Percentiles rank a stretch among this genome's conserved stretches.
Conservation (phyloP, 2,797 vertebrate genomes). For the Tapera naevia region DNA sequence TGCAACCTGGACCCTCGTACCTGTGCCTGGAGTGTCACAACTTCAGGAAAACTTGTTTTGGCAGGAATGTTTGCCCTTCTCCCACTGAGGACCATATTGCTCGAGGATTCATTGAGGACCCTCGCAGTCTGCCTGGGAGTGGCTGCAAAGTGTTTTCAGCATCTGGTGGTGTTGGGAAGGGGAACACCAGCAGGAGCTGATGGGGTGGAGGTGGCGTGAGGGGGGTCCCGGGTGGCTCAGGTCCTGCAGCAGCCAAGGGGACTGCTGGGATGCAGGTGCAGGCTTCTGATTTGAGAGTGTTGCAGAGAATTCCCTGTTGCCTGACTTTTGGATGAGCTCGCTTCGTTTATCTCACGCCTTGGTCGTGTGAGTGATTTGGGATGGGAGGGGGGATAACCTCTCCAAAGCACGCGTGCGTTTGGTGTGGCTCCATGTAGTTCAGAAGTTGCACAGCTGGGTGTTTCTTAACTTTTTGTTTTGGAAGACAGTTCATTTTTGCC, state of each 20-base stretch:
- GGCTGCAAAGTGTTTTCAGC: neutral
- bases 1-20: neutral
- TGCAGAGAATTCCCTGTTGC: neutral
- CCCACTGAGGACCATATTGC: neutral
- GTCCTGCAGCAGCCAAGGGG: neutral
- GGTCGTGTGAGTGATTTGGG: neutral
- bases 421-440: neutral
- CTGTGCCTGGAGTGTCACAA: neutral
- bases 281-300: neutral
- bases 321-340: neutral
- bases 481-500: neutral
- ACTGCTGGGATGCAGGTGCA: neutral
- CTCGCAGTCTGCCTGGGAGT: neutral
- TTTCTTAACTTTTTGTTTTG: neutral
- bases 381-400: neutral
- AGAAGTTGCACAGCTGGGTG: neutral
- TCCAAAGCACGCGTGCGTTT: neutral
- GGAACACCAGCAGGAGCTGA: neutral
- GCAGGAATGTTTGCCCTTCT: neutral
- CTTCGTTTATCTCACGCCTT: neutral
- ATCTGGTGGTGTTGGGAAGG: neutral
- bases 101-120: neutral
- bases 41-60: neutral
- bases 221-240: neutral
- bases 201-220: accelerated